Conservation (phyloP, 2,797 vertebrate species). For the Kryptopterus vitreolus region DNA sequence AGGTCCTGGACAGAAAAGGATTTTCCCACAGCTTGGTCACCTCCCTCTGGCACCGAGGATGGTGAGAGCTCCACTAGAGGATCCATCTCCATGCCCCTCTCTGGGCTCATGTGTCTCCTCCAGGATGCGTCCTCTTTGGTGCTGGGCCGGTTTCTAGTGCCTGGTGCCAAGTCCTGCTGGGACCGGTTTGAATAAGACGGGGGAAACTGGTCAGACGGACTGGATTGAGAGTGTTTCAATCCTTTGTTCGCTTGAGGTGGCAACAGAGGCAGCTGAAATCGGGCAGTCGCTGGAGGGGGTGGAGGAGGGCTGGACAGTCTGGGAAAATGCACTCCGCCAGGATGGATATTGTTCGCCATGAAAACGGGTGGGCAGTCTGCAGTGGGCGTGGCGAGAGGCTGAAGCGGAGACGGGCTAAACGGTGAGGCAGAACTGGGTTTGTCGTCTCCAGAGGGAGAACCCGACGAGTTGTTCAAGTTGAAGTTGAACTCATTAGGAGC, state of each 20-base stretch:
- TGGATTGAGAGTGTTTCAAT: slow-evolving; percentile 49
- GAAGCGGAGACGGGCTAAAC: slow-evolving; percentile 48
- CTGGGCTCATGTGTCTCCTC: slow-evolving; percentile 83
- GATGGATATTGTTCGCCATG: slow-evolving; percentile 66
- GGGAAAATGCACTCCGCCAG: slow-evolving; percentile 72
- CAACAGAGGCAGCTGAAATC: slow-evolving; percentile 76
- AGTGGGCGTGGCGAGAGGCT: slow-evolving; percentile 51
- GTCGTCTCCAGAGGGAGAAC: slow-evolving; percentile 32
- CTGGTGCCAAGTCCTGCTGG: slow-evolving; percentile 64
- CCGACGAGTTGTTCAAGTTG: slow-evolving; percentile 42
- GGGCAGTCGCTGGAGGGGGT: slow-evolving; percentile 53
- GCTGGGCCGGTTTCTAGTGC: slow-evolving; percentile 48
- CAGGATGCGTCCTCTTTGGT: slow-evolving; percentile 79
- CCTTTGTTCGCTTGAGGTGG: slow-evolving; percentile 57
- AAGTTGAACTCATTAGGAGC: slow-evolving; percentile 73
- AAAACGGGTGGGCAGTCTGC: slow-evolving; percentile 44
- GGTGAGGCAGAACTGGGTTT: slow-evolving; percentile 30
- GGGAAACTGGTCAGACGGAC: slow-evolving; percentile 69
- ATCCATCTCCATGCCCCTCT: slow-evolving; percentile 78
- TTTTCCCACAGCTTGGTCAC: slow-evolving; percentile 79
- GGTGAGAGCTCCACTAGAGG: slow-evolving; percentile 72
- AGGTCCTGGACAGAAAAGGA: slow-evolving; percentile 93
- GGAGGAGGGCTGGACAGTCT: slow-evolving; percentile 66
- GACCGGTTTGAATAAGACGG: slow-evolving; percentile 73
- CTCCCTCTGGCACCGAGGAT: slow-evolving; percentile 62